Conservation (phyloP, 1,140 invertebrate species). For the Augochlora pura region DNA sequence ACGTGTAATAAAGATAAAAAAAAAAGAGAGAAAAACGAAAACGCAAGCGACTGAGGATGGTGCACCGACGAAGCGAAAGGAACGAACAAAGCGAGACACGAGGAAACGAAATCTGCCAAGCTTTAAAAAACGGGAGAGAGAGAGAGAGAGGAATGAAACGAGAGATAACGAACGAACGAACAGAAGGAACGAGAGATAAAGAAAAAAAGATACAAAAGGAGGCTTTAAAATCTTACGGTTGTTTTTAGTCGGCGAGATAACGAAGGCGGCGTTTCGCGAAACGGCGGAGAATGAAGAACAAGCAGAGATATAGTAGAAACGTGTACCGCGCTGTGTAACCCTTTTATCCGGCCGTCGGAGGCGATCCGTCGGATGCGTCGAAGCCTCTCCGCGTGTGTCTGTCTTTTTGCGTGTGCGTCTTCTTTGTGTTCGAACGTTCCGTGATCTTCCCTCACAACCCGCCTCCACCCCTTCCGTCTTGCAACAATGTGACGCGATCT, state of each 20-base stretch:
- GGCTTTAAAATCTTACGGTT: conserved; percentile 59
- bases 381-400: conserved; percentile 23
- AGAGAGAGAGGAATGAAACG: no score
- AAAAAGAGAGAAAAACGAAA: no score
- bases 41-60: conserved; percentile 59
- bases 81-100: no score
- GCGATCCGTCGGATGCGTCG: conserved; percentile 2
- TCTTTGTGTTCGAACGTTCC: conserved; percentile 9
- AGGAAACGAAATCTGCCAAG: conserved; percentile 54
- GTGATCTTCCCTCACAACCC: background rate
- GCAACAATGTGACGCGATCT: conserved; percentile 52
- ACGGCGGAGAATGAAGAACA: no score
- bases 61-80: conserved; percentile 30
- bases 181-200: background rate
- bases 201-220: no score
- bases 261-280: conserved; percentile 34
- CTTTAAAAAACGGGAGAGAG: conserved; percentile 22
- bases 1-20: no score
- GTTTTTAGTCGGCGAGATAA: conserved; percentile 34
- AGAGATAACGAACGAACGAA: background rate
- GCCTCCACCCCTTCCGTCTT: no score
- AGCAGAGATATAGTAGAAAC: background rate
- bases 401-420: conserved; percentile 52
- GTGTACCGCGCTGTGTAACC: background rate
- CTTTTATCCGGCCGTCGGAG: conserved; percentile 36